Base-by-base conservation (phyloP, 1,140 invertebrate species). In the Physella acuta region DNA sequence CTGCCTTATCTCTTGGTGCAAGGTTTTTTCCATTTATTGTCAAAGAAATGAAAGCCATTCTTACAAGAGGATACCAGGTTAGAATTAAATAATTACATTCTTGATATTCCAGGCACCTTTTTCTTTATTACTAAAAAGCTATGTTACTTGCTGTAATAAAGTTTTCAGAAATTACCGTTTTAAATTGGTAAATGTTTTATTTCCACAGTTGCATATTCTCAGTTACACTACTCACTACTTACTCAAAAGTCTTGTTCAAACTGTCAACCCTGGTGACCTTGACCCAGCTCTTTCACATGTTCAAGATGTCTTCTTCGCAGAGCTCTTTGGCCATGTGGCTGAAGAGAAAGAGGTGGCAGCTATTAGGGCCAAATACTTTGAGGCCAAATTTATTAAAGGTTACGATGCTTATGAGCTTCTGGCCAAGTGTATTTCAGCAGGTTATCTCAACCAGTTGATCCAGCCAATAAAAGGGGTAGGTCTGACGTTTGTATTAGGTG, bases 271-370 rank as follows among this genome's bases (percentile, higher is more conserved):
- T 1, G 89, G 87, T 0, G 91, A 96, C 81, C 88, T 98, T 11
- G 92, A 95, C 79, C 74, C 87, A 20, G 93, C 92, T 80, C 81
- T 97, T 17, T 82, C 89, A 52, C 91, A 90, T 69, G 89, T 98
- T 49, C 84, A 95, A n/a, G 90, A 93, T 77, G 91, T 93, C 16
- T 95, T 93, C 71, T 90, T 91, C 59, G 89, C 92, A 69, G 95
- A 98, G 85, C 85, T 97, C 17, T 97, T 97, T 85, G 94, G 94
- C 0, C 87, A 90, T 49, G 87, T 92, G 0, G 90, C 91, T 0
- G 95, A 97, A 83, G 95, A 98, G 84, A 98, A 98, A 84, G 92
- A 95, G 84, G 89, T 97, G 0, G 88, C 89, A 0, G 92, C 93
- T 75, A 91, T 97, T 37, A 89, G 90, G 8, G 89, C 88, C 26